Evolutionary conservation across 2,113 vertebrate genomes (phyloP), one percentile per base, ranked within the genome.

Genomic region (Platycercus adscitus): DNA sequence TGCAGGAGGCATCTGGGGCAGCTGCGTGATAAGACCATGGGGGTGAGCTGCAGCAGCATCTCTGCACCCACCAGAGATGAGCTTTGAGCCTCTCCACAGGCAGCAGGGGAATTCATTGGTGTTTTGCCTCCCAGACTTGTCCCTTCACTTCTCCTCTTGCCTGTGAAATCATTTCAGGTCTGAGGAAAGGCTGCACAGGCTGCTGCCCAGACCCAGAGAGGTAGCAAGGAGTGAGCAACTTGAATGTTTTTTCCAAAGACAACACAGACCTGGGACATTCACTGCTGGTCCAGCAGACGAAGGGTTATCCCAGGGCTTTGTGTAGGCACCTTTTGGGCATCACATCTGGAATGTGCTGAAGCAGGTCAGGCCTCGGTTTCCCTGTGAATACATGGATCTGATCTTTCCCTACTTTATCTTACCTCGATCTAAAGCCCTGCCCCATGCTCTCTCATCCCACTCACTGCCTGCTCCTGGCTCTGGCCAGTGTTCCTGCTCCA

Each of bases 31-130:
- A n/a, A 29, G 31, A 19, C 12, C 24, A 31, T 9, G 52, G 41
- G 44, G 17, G 7, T 26, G n/a, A 79, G 35, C n/a, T 88, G 46
- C 43, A 58, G 50, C 37, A 65, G 19, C 17, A 41, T 7, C 71
- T 52, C 52, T 0, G 1, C 28, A 16, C 28, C 35, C 60, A 55
- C 10, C 0, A 0, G 31, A 49, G 39, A 55, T 0, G 7, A 41
- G 26, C 58, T 75, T 44, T 63, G 68, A 44, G 17, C 8, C 6
- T 50, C 28, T 44, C 50, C 0, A 0, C 28, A 50, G 53, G 18
- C 35, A 56, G 14, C 19, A 80, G 23, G 17, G 47, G 56, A 44
- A 73, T 37, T 43, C 23, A 11, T 2, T 0, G 9, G 8, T 56
- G 17, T n/a, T 28, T 37, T 41, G 33, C 39, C 37, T 46, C 72